Evolutionary conservation across 2,888 invertebrate species (phyloP), one percentile per base, ranked within the genome.

Genomic region (Heliconius charithonia): DNA sequence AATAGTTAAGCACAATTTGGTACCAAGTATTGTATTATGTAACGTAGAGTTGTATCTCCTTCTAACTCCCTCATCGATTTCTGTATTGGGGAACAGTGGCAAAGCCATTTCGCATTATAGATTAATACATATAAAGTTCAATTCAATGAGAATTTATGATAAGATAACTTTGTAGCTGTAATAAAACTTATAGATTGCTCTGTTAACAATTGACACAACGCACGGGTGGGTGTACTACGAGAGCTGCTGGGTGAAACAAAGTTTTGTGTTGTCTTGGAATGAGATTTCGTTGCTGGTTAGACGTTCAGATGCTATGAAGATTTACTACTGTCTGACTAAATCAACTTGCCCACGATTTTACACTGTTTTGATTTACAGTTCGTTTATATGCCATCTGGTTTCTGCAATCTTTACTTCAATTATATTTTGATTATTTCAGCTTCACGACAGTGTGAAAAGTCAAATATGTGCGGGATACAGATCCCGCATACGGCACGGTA

Each of bases 291-390:
- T 85, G 83, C 85, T 86, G 29, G 79, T 74, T 73, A 81, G 80
- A 83, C 82, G 85, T 87, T 86, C 85, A 88, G 82, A 80, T 83
- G 83, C 84, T 83, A 85, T 83, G 81, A 84, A 84, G 80, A 84
- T 84, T 84, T 81, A 89, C 85, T 85, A 83, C 81, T 84, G 80
- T 79, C 81, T 79, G 78, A 83, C 77, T 82, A 78, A 79, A 78
- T 82, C 84, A 83, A 83, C 84, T 79, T 73, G 77, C 62, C 67
- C 67, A 79, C 80, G 69, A 65, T 63, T 32, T 51, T 71, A 79
- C 78, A 79, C 81, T 82, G 80, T 79, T 80, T 82, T 82, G 76
- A 83, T 82, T 81, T 79, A 80, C 70, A 70, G 45, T 37, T 41
- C 25, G 71, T 77, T 80, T 72, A 69, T 19, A 16, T 45, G 22